Percentiles rank a stretch among this genome's conserved stretches.
phyloP scores from a whole-genome alignment of 2,113 vertebrate species.

The Pyrgilauda ruficollis region DNA sequence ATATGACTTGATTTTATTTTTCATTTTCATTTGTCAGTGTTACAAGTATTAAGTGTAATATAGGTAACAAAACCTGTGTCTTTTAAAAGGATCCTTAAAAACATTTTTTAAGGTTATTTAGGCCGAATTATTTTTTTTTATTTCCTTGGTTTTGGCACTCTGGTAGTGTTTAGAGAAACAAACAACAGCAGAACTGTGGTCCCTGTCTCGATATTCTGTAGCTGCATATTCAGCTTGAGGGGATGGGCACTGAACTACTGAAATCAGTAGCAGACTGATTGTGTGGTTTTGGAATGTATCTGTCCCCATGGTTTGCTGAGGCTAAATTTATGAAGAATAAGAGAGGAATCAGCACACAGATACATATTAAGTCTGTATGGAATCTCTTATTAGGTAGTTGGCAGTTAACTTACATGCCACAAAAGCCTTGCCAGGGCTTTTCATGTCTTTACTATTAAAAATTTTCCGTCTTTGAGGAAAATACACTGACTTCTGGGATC shows the following conservation, averaged over 20 bases:
- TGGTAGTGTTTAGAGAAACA: background rate
- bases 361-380: background rate
- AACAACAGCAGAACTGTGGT: accelerated
- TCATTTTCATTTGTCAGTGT: background rate
- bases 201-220: background rate
- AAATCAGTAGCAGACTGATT: background rate
- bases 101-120: background rate
- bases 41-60: background rate
- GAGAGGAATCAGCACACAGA: background rate
- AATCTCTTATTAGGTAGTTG: background rate
- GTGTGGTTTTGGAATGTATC: background rate
- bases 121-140: background rate
- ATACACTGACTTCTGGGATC: background rate
- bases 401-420: background rate
- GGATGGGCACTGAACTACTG: background rate
- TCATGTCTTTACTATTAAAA: background rate
- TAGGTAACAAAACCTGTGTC: background rate
- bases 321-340: background rate
- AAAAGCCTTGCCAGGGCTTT: background rate
- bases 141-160: background rate
- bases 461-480: background rate
- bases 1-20: background rate
- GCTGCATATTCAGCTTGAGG: background rate
- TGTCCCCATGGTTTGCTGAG: background rate
- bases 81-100: background rate